Conservation (phyloP, 2,797 vertebrate species). For the Eulemur mongoz region DNA sequence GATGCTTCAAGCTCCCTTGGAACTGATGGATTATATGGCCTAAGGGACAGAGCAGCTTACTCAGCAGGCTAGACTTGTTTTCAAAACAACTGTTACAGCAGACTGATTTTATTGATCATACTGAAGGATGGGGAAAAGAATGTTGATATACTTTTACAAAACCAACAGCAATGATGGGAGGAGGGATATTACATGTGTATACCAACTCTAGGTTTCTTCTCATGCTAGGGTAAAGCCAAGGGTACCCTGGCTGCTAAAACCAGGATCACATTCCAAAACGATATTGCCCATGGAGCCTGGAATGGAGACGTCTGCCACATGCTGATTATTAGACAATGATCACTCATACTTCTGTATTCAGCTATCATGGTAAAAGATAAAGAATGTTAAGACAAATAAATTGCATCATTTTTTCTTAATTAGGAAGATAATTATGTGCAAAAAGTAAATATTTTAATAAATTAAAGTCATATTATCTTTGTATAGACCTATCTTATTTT, state of each 20-base stretch:
- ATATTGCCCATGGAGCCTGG: neutral
- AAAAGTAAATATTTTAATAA: neutral
- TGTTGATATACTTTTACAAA: neutral
- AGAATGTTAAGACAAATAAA: neutral
- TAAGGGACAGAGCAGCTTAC: neutral
- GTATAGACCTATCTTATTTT: neutral
- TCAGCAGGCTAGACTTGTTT: neutral
- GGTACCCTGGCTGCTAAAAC: neutral
- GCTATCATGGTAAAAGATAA: neutral
- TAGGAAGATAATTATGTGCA: neutral
- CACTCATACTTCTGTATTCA: neutral
- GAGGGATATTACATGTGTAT: neutral
- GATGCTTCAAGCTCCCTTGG: too few relatives aligned
- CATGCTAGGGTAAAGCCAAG: neutral
- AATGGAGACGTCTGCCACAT: neutral
- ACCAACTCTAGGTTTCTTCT: neutral
- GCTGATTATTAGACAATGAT: neutral
- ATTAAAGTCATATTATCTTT: neutral
- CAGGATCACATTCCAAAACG: neutral
- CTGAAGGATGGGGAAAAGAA: neutral
- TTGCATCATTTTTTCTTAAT: neutral
- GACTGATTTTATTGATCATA: neutral
- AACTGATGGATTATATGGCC: neutral
- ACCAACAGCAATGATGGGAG: neutral
- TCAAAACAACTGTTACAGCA: neutral